A percentile compares a stretch with the other conserved stretches of the same genome.
These are phyloP conservation scores for Aphelinus certus DNA, from an alignment of 1,140 invertebrate genomes.

Conservation along the genomic window DNA sequence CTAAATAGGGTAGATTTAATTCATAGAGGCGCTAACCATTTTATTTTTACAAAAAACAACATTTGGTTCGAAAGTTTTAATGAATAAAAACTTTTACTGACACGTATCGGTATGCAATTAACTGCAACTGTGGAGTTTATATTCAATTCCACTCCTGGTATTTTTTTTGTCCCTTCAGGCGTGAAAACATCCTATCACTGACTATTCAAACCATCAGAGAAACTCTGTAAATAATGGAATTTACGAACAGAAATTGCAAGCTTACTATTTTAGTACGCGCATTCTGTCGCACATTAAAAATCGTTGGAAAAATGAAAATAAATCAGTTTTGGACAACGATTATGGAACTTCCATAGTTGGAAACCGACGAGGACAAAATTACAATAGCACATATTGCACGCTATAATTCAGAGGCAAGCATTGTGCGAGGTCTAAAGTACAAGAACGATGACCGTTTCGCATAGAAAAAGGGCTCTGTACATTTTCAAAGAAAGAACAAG, in stretches of 20 bases:
- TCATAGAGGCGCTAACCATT: too few relatives aligned
- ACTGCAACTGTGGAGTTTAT: slow-evolving; percentile 17
- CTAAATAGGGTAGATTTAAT: too few relatives aligned
- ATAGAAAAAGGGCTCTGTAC: too few relatives aligned
- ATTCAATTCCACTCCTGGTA: slow-evolving; percentile 1
- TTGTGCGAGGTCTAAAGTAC: neutral
- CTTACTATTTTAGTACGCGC: too few relatives aligned
- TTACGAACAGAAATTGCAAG: too few relatives aligned
- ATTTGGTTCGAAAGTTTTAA: slow-evolving; percentile 18
- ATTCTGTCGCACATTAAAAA: neutral
- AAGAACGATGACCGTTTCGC: too few relatives aligned
- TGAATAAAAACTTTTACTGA: slow-evolving; percentile 16
- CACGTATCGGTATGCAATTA: slow-evolving; percentile 28
- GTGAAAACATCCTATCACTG: neutral
- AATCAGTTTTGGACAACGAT: slow-evolving; percentile 1
- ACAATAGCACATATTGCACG: slow-evolving; percentile 8
- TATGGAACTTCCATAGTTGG: slow-evolving; percentile 23
- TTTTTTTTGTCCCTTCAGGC: neutral
- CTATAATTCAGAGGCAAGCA: slow-evolving; percentile 11
- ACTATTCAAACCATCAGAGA: too few relatives aligned
- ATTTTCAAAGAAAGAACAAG: too few relatives aligned
- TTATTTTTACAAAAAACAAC: too few relatives aligned
- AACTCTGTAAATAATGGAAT: too few relatives aligned
- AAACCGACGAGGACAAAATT: neutral
- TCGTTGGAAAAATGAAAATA: neutral